Percentiles rank a stretch among this genome's conserved stretches.
These are phyloP conservation scores for Crypturellus tataupa DNA, from an alignment of 2,797 vertebrate genomes.

Conservation along the genomic window DNA sequence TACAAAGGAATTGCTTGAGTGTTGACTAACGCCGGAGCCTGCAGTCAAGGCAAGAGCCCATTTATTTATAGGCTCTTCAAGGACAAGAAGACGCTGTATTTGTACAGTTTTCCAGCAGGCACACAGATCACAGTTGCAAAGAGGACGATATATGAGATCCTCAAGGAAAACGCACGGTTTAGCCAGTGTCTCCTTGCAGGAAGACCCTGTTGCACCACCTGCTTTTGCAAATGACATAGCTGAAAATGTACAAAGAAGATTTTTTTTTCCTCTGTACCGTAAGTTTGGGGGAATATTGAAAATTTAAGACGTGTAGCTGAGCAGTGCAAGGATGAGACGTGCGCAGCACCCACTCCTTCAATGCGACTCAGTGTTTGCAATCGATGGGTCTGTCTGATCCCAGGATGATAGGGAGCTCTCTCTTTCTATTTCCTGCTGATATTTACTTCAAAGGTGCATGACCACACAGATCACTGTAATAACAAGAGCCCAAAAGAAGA, in stretches of 20 bases:
- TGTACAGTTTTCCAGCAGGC: constrained; percentile 59
- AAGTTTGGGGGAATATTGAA: not conserved
- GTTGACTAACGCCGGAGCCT: constrained; percentile 74
- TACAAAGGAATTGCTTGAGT: constrained; percentile 72
- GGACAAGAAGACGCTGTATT: constrained; percentile 71
- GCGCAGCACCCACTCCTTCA: not conserved
- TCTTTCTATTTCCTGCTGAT: constrained; percentile 51
- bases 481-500: constrained; percentile 44
- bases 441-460: constrained; percentile 58
- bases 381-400: constrained; percentile 48
- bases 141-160: constrained; percentile 44
- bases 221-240: constrained; percentile 15
- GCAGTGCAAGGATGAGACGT: not conserved
- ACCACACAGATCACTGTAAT: constrained; percentile 38
- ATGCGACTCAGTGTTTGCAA: constrained; percentile 24
- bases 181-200: constrained; percentile 15
- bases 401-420: constrained; percentile 9
- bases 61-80: constrained; percentile 77
- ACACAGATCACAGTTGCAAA: constrained; percentile 23
- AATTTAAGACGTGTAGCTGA: not conserved
- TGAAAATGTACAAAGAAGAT: not conserved
- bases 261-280: not conserved
- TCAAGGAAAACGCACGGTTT: constrained; percentile 42
- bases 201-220: not conserved
- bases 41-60: constrained; percentile 71